A percentile compares a stretch with the other conserved stretches of the same genome.
Evolutionary conservation across 2,888 invertebrate species (phyloP).

Genomic region (Trichogramma evanescens): DNA sequence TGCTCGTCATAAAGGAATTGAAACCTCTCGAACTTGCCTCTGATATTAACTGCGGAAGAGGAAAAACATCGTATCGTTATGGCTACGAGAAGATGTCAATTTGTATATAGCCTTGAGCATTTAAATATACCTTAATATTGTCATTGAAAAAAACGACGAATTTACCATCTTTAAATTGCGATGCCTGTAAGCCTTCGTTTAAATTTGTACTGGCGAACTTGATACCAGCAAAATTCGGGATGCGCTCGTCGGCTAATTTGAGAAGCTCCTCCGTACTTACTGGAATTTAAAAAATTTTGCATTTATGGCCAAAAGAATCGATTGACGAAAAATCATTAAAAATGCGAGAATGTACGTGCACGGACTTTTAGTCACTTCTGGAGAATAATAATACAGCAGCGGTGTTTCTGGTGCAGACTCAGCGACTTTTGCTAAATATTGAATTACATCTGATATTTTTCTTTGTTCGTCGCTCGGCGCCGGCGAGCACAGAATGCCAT

Average conservation of each 20-base stretch:
- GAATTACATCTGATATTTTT: slow-evolving; percentile 50
- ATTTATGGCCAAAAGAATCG: no score
- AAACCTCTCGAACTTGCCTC: slow-evolving; percentile 5
- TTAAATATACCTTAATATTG: neutral
- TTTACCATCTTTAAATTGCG: slow-evolving; percentile 40
- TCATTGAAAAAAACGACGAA: slow-evolving; percentile 7
- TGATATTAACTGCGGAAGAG: slow-evolving; percentile 2
- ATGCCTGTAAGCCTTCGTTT: slow-evolving; percentile 59
- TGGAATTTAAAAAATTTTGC: no score
- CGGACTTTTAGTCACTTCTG: slow-evolving; percentile 4
- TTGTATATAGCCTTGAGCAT: no score
- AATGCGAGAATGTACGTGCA: neutral
- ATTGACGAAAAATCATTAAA: no score
- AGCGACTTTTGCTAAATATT: slow-evolving; percentile 61
- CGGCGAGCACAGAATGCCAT: slow-evolving; percentile 67
- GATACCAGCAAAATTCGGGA: slow-evolving; percentile 71
- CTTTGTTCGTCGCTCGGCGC: slow-evolving; percentile 56
- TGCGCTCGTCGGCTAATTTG: slow-evolving; percentile 54
- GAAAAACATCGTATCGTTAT: neutral
- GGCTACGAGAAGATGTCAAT: neutral
- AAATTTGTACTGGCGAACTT: slow-evolving; percentile 73
- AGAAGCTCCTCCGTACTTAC: slow-evolving; percentile 62
- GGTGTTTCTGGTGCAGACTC: slow-evolving; percentile 68
- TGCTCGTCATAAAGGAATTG: slow-evolving; percentile 15
- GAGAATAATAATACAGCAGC: slow-evolving; percentile 68